Base-by-base conservation (phyloP, 2,888 invertebrate genomes). In the Crematogaster levior region DNA sequence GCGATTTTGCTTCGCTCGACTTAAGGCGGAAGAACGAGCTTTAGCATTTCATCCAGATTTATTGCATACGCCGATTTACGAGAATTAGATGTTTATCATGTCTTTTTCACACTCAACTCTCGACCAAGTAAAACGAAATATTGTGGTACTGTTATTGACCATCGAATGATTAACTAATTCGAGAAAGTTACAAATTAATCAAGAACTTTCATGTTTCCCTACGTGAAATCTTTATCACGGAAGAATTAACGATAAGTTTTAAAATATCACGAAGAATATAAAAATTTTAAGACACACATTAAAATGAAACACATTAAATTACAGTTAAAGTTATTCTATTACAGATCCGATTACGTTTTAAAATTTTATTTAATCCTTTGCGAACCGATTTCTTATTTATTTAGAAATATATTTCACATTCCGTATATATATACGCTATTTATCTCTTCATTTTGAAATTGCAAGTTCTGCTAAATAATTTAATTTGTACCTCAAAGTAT, bases 21-120 rank as follows among this genome's bases (percentile, higher is more conserved):
- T 77, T 68, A 79, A 79, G 24, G 24, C 21, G 43, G 6, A 34
- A 21, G n/a, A 68, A 66, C 43, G 68, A 77, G 68, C 34, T 79
- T 79, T 56, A 34, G 56, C 68, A 56, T 79, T 68, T 56, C 43
- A 56, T 68, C 43, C 43, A 43, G 77, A 79, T 79, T 79, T 68
- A 68, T 68, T 34, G 56, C 56, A 18, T 37, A 34, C 21, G 5
- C 12, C 18, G 56, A 68, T 79, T 68, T 56, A 68, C 30, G 68
- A 56, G 43, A 56, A 53, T n/a, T 21, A 43, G 70, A 79, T 56
- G 40, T 68, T 68, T 68, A 66, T 40, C 37, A 21, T 40, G 15
- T 77, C 40, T 30, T 30, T 18, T 68, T 18, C 27, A 40, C 21
- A 66, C 43, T 30, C 21, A 10, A 10, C 18, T 56, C 27, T 53